phyloP scores from a whole-genome alignment of 2,888 invertebrate genomes.

The Cantharis rustica region DNA sequence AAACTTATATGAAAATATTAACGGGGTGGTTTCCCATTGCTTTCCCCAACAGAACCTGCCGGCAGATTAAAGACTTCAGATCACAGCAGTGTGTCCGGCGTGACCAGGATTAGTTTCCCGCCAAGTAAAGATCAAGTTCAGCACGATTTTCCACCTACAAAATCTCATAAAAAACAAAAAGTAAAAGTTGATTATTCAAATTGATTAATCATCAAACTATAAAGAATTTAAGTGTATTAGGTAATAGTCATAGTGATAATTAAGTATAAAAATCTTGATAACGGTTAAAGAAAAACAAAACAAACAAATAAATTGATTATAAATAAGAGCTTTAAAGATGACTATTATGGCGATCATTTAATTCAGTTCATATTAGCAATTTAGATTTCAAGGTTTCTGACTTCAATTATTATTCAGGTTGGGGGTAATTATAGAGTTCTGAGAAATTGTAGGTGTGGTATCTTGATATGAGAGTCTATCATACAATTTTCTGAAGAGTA shows the following conservation, averaged over 20 bases:
- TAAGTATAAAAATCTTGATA: background rate
- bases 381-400: constrained; percentile 26
- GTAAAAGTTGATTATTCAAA: background rate
- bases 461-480: constrained; percentile 14
- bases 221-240: background rate
- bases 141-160: background rate
- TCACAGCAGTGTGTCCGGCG: too few relatives aligned
- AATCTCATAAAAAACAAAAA: background rate
- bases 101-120: too few relatives aligned
- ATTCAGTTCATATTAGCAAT: constrained; percentile 19
- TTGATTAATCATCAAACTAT: background rate
- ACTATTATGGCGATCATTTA: background rate
- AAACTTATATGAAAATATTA: too few relatives aligned
- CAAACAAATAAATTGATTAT: background rate
- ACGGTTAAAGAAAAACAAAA: background rate
- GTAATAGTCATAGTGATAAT: background rate
- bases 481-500: constrained; percentile 9
- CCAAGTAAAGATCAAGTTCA: too few relatives aligned
- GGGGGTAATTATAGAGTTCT: constrained; percentile 25
- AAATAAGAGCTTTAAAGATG: background rate
- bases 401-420: constrained; percentile 26
- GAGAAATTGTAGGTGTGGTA: constrained; percentile 21
- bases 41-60: too few relatives aligned
- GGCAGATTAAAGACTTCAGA: too few relatives aligned
- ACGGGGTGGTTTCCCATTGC: too few relatives aligned